Evolutionary conservation across 1,140 invertebrate genomes (phyloP), one percentile per base, ranked within the genome.

Genomic region (Bombus pyrosoma): DNA sequence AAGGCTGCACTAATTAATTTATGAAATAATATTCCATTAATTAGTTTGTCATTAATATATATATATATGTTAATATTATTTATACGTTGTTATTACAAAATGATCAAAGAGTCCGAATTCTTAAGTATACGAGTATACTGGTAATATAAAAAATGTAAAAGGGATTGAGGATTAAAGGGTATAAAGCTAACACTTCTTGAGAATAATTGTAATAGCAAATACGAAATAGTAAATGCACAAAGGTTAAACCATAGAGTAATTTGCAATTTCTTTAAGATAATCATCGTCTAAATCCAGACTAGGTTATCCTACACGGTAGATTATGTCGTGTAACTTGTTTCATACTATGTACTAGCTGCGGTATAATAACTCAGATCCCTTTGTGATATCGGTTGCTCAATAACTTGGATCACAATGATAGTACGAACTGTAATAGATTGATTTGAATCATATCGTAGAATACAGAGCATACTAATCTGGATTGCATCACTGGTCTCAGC

Each of bases 371-470:
- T 78, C 75, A 78, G 75, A 78, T 41, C 75, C 25, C 37, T 39
- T 66, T 78, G 75, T 34, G 75, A 78, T 78, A 66, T 41, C 15
- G 12, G 59, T 78, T 78, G 75, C 59, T 64, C 75, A 78, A 78
- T 78, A 64, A 78, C 75, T 41, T 64, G 75, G 75, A 78, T 78
- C 75, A 78, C 75, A 78, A 78, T 78, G 75, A 78, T 78, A 78
- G 15, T 25, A 41, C 74, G 25, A 76, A 64, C 37, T 12, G 75
- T 78, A 78, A 78, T 78, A 41, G 75, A 78, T 78, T 64, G 75
- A 78, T 78, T 59, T 78, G 59, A 78, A 78, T 78, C 75, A 78
- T 78, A 78, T 62, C 75, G 75, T 15, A 32, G 57, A 41, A 28
- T 28, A 28, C 37, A 77, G 37, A 13, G 57, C 57, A 22, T 25